Base-by-base conservation (phyloP, 2,113 vertebrate species). In the Chloropsis cyanopogon region DNA sequence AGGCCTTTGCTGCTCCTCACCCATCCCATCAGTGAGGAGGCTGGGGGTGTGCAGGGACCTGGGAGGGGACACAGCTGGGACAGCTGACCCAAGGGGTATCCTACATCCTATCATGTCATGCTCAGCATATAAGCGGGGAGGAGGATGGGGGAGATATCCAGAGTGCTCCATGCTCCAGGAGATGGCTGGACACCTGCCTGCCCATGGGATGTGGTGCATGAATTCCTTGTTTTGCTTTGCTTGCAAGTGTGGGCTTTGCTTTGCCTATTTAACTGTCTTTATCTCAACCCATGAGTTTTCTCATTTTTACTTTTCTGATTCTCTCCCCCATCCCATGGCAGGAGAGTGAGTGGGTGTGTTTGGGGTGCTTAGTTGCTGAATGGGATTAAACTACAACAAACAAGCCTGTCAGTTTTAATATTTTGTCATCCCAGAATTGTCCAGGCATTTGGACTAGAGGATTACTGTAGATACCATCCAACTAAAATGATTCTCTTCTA, bases 11-110 rank as follows among this genome's bases (percentile, higher is more conserved):
- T 23, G 8, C 18, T 59, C 13, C 29, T 59, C 60, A 41, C 11
- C 12, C 26, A 24, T 3, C 5, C 7, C 37, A 26, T 4, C 14
- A 53, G 10, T 0, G 0, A 79, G 17, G 17, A 29, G 24, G 28
- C 4, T 41, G 26, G 2, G 28, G 19, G 6, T 39, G 16, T 7
- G 10, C 50, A 41, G 21, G 21, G 29, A 53, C 8, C 2, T 10
- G 29, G 17, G 29, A 52, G 4, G n/a, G n/a, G 14, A 41, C 29
- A 26, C 4, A 60, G 18, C 10, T 21, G 29, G 7, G n/a, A 47
- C 24, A 91, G 37, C 16, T 59, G 28, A 46, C 39, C 18, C 21
- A 60, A 41, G n/a, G 11, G 8, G 2, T 79, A 28, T 23, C 22
- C 14, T 7, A 4, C 9, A 53, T 17, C 7, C 8, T 35, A 10